A percentile compares a stretch with the other conserved stretches of the same genome.
phyloP scores from a whole-genome alignment of 2,797 vertebrate species.

The Rhincodon typus region DNA sequence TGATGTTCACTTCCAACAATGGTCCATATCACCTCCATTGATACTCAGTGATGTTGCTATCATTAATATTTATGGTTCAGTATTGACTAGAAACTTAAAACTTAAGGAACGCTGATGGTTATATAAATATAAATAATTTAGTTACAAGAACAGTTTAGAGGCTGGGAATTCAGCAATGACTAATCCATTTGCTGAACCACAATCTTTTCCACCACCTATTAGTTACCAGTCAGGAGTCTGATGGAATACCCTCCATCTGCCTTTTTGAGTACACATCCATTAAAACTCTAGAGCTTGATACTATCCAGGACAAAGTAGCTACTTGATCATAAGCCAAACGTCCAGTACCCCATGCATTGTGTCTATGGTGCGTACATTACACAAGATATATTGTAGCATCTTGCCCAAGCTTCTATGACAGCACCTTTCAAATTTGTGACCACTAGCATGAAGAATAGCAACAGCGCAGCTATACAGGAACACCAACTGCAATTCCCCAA shows the following conservation, averaged over 20 bases:
- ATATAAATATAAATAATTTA: not conserved
- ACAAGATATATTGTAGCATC: not conserved
- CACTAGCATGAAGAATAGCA: not conserved
- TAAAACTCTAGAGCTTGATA: not conserved
- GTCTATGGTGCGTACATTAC: not conserved
- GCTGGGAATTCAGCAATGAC: too few species aligned
- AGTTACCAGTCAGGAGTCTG: not conserved
- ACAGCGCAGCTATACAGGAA: not conserved
- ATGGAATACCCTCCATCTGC: not conserved
- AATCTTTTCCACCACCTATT: not conserved
- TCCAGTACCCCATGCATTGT: not conserved
- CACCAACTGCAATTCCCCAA: not conserved
- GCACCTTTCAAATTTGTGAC: not conserved
- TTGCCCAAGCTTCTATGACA: not conserved
- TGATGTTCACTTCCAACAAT: not conserved
- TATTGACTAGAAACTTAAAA: not conserved
- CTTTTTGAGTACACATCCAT: not conserved
- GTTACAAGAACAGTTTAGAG: too few species aligned
- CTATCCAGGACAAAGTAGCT: not conserved
- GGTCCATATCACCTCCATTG: not conserved
- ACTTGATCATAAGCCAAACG: not conserved
- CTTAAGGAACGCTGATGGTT: too few species aligned
- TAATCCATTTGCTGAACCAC: not conserved
- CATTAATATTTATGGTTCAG: not conserved
- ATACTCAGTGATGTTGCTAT: not conserved